Base-by-base conservation (phyloP, 2,888 invertebrate species). In the Resseliella maxima region DNA sequence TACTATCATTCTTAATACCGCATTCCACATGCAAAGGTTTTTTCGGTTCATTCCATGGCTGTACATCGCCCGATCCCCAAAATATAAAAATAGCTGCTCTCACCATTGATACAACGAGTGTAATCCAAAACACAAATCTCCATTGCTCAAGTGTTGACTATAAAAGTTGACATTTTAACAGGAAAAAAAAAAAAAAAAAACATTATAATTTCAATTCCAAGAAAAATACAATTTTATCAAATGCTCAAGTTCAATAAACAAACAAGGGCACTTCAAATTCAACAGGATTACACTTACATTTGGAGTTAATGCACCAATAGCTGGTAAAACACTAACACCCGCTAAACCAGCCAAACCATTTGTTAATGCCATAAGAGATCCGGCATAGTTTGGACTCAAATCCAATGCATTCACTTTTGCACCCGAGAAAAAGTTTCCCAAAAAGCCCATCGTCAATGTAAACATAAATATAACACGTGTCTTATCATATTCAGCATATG, bases 61-160 rank as follows among this genome's bases (percentile, higher is more conserved):
- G 94, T 46, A 95, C 93, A 64, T 96, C 94, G 0, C 95, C 96
- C 87, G 94, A 94, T 0, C 95, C 96, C 89, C 93, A 95, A 5
- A 95, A 86, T 1, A 94, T 88, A 90, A 95, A 97, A 12, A 96
- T 89, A 0, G 94, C 59, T 89, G 95, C 95, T 0, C 96, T 95
- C 0, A 93, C 87, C 0, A 93, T 90, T 87, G 96, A 93, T 3
- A 96, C 93, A 0, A 89, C 94, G 8, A 95, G 92, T 72, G 96
- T 94, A 54, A 96, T 94, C 95, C 96, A 96, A 90, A 96, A 96
- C 0, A 96, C 96, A 0, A 93, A 89, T 36, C 94, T 92, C 97
- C 97, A 97, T 91, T 96, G 93, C 36, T 90, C 90, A 15, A 95
- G 89, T 0, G 93, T 92, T 85, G 94, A 93, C 94, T 94, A 90